Evolutionary conservation across 2,113 vertebrate species (phyloP), one percentile per base, ranked within the genome.

Genomic region (Pseudois nayaur): DNA sequence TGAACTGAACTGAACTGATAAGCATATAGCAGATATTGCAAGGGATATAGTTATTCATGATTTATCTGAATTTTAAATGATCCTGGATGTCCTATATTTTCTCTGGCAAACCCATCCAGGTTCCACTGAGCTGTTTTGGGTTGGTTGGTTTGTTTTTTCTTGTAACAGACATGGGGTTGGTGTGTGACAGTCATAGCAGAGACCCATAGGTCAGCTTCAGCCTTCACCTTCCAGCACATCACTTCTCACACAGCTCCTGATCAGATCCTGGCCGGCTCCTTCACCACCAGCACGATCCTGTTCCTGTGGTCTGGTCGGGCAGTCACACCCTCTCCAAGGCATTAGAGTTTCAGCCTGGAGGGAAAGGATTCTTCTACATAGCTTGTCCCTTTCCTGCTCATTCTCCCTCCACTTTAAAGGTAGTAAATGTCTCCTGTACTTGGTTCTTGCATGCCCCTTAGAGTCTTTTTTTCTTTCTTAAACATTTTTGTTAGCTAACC

Each of bases 201-300:
- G 14, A 0, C 33, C 19, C 23, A 36, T 23, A 3, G 31, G 7
- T 36, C 9, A 40, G 6, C 5, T 13, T 1, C 2, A n/a, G 13
- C 0, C n/a, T 50, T 59, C 15, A 6, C 8, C 29, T 25, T 57
- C 29, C 10, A 79, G 27, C 9, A 78, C 8, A 29, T 55, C 54
- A 67, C 12, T 90, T 29, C 40, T 4, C 5, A 8, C 17, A 3
- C 11, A 59, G 17, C 25, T 59, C 31, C 5, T 21, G 11, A 36
- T 31, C 23, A 60, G 40, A 52, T 5, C 21, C n/a, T 50, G 4
- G 11, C 2, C 5, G 31, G 4, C 9, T 19, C 62, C 23, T 54
- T 62, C 19, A 60, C 12, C 9, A 50, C 6, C 15, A n/a, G 15
- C 15, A n/a, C 4, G 6, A 6, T 52, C 17, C 33, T 25, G 3